Evolutionary conservation across 2,888 invertebrate genomes (phyloP), one percentile per base, ranked within the genome.

Genomic region (Euclidia mi): DNA sequence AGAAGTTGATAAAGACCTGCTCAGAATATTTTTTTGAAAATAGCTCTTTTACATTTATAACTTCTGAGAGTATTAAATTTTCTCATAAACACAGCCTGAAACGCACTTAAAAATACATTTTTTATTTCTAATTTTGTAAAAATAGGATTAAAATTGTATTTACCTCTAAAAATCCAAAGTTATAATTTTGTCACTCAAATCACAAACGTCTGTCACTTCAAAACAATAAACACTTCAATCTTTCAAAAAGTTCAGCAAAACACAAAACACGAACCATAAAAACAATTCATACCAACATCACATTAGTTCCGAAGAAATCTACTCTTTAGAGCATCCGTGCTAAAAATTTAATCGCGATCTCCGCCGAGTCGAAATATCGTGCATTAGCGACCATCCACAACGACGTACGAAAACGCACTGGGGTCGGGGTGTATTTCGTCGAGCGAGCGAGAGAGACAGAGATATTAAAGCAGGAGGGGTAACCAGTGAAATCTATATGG

Each of bases 331-430:
- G 28, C 25, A 48, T 57, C 60, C 41, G 48, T 56, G 46, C 40
- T 59, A 53, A 72, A 64, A 56, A 48, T 65, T 71, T 71, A 59
- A 66, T 71, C 63, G 75, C 77, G 76, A 79, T 76, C 76, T 76
- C 73, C 62, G 57, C 49, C 61, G 62, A 65, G 46, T 68, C 55
- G 29, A 34, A 45, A 48, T 42, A 37, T 37, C 12, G 17, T 32
- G 65, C 47, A 62, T 45, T 60, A 62, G 63, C 87, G 83, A 79
- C 82, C 77, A 56, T 12, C 52, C 79, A 56, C 66, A 63, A 56
- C 72, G 76, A 76, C 42, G 50, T 72, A 70, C 80, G 67, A 76
- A 80, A 86, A 83, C 88, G 87, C 88, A 91, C 91, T 91, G 86
- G 81, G 80, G 81, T 81, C 91, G 86, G 81, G 80, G 81, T 81